These are phyloP conservation scores for Melanotaenia duboulayi DNA, from an alignment of 2,113 vertebrate species.

Conservation along the genomic window DNA sequence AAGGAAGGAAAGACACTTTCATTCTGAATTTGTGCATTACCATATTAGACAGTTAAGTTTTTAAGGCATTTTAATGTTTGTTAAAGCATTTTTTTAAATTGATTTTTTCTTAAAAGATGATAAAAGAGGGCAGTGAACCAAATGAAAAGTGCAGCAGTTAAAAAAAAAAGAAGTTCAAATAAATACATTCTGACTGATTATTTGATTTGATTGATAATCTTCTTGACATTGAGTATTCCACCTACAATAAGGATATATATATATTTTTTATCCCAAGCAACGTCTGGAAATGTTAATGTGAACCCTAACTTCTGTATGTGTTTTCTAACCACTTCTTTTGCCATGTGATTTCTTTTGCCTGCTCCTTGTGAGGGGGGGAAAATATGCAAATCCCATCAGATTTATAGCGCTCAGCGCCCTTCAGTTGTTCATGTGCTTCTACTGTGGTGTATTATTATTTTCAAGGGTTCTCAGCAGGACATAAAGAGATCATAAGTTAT, in stretches of 20 bases:
- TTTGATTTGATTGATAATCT: constrained; percentile 59
- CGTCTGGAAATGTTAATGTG: constrained; percentile 51
- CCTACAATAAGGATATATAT: constrained; percentile 42
- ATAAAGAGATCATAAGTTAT: constrained; percentile 80
- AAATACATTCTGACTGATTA: constrained; percentile 49
- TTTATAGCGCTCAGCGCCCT: constrained; percentile 76
- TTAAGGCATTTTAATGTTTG: constrained; percentile 14
- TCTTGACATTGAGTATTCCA: constrained; percentile 44
- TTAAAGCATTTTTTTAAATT: constrained; percentile 19
- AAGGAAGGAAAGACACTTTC: constrained; percentile 12
- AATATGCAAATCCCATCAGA: constrained; percentile 79
- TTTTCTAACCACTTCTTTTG: constrained; percentile 38
- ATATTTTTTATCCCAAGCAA: constrained; percentile 60
- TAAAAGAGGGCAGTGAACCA: constrained; percentile 30
- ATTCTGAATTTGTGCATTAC: constrained; percentile 26
- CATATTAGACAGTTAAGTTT: constrained; percentile 35
- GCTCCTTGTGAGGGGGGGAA: constrained; percentile 56
- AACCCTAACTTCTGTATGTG: constrained; percentile 54
- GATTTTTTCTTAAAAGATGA: constrained; percentile 20
- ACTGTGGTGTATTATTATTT: constrained; percentile 74
- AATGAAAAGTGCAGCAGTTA: constrained; percentile 27
- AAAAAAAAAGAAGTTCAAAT: constrained; percentile 35
- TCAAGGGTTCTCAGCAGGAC: constrained; percentile 80
- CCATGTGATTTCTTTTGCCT: constrained; percentile 54
- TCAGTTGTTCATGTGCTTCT: constrained; percentile 68